Evolutionary conservation across 2,888 invertebrate genomes (phyloP).

Genomic region (Plebejus anna): DNA sequence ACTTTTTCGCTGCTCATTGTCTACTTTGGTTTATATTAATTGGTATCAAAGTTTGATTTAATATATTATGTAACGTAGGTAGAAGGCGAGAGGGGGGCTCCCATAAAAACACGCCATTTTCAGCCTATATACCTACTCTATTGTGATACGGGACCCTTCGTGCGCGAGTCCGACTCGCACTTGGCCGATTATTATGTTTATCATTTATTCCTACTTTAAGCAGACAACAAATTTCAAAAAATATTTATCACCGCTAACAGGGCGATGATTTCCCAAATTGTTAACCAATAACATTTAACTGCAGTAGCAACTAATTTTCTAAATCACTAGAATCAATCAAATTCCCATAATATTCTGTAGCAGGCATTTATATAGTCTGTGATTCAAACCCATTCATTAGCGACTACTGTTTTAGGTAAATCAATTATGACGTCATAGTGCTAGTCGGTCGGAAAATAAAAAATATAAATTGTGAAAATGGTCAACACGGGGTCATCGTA

Average conservation of each 20-base stretch:
- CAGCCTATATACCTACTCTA: too few relatives aligned
- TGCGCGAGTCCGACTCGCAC: too few relatives aligned
- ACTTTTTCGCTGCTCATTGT: too few relatives aligned
- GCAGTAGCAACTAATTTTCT: conserved; percentile 13
- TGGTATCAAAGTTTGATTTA: too few relatives aligned
- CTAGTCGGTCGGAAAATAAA: background rate
- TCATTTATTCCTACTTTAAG: too few relatives aligned
- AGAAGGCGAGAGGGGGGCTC: too few relatives aligned
- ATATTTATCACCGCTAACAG: background rate
- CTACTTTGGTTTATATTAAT: too few relatives aligned
- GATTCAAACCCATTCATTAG: background rate
- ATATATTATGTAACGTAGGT: too few relatives aligned
- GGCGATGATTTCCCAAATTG: conserved; percentile 7
- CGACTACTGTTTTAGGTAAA: conserved; percentile 24
- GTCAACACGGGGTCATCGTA: conserved; percentile 23
- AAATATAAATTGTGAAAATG: conserved; percentile 7
- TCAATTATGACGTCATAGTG: conserved; percentile 15
- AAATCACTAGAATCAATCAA: conserved; percentile 17
- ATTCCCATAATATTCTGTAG: conserved; percentile 10
- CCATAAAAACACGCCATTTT: too few relatives aligned
- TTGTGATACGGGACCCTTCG: too few relatives aligned
- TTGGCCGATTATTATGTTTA: too few relatives aligned
- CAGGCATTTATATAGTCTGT: conserved; percentile 6
- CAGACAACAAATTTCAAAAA: background rate
- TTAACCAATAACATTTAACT: background rate